These are phyloP conservation scores for Festucalex cinctus DNA, from an alignment of 2,113 vertebrate species.

Conservation along the genomic window DNA sequence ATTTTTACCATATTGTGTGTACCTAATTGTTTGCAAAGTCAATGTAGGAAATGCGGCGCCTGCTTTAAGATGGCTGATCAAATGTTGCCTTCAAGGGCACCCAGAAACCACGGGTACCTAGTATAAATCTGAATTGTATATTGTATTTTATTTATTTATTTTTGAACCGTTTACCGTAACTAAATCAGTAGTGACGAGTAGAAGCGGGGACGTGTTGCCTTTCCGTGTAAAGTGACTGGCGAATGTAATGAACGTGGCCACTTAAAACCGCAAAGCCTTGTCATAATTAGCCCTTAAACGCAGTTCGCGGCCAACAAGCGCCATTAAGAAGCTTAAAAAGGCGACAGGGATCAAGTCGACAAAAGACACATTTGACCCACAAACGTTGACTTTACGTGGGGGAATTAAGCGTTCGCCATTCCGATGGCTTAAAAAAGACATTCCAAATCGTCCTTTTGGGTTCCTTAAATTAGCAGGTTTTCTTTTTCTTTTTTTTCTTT, in stretches of 20 bases:
- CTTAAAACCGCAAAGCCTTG: neutral
- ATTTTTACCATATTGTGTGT: neutral
- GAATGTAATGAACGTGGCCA: neutral
- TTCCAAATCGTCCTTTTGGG: too few species aligned
- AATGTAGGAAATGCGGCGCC: neutral
- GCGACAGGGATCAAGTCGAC: neutral
- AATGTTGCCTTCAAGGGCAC: neutral
- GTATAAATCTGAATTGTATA: neutral
- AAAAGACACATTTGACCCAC: neutral
- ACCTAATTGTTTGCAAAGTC: neutral
- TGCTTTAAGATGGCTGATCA: neutral
- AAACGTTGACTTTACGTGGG: neutral
- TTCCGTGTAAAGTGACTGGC: neutral
- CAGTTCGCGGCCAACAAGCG: neutral
- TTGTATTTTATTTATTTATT: neutral
- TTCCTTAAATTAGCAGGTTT: too few species aligned
- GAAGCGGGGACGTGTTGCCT: neutral
- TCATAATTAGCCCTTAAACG: neutral
- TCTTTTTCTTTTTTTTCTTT: neutral
- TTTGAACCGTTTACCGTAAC: neutral
- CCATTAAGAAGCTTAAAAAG: neutral
- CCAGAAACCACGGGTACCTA: neutral
- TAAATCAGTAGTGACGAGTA: too few species aligned
- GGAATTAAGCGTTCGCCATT: neutral
- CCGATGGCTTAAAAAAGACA: neutral